Evolutionary conservation across 2,113 vertebrate species (phyloP).

Genomic region (Poicephalus gulielmi): DNA sequence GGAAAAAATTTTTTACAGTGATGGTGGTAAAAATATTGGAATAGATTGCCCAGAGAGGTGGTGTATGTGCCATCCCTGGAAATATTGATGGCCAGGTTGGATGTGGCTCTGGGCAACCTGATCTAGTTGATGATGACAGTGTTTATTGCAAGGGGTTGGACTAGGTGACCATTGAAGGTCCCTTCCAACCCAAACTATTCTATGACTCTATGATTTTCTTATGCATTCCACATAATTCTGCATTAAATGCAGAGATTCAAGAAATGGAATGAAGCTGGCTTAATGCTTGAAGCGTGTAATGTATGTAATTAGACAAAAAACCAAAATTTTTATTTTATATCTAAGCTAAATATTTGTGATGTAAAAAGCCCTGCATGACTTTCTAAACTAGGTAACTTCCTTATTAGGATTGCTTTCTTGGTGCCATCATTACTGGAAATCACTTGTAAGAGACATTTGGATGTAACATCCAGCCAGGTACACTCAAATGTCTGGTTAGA

Average conservation of each 20-base stretch:
- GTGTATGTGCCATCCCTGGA: not conserved
- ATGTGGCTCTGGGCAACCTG: not conserved
- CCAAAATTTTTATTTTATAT: not conserved
- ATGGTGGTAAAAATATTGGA: not conserved
- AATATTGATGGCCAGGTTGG: not conserved
- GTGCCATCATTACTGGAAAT: not conserved
- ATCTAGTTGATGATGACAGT: not conserved
- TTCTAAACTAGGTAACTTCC: not conserved
- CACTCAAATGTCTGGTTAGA: not conserved
- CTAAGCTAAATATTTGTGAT: not conserved
- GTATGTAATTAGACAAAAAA: not conserved
- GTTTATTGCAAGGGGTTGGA: not conserved
- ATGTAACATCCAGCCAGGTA: not conserved
- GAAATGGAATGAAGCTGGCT: conserved; percentile 17
- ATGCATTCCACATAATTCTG: not conserved
- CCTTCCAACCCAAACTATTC: not conserved
- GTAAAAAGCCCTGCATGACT: not conserved
- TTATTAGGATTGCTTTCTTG: not conserved
- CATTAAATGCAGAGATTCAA: not conserved
- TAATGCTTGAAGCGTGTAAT: not conserved
- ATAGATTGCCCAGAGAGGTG: not conserved
- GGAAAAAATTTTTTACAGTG: not conserved
- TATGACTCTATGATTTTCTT: not conserved
- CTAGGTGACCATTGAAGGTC: not conserved
- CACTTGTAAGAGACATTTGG: not conserved